phyloP scores from a whole-genome alignment of 2,797 vertebrate species.

The Nannoperca australis region DNA sequence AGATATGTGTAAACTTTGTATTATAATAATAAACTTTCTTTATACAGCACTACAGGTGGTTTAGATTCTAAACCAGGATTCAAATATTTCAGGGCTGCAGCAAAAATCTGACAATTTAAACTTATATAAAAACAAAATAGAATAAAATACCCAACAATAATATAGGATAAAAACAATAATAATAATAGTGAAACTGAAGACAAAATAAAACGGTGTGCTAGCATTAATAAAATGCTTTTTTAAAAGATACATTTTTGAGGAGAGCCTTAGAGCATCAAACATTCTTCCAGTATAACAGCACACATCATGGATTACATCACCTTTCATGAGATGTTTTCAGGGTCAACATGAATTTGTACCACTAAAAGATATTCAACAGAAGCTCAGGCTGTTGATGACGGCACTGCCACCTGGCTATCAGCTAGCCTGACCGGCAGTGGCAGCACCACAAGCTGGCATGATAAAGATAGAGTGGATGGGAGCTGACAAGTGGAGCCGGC shows the following conservation, averaged over 20 bases:
- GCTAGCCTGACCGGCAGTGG: constrained; percentile 55
- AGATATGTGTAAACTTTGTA: background rate
- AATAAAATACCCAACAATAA: background rate
- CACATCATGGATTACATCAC: constrained; percentile 11
- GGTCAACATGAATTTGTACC: constrained; percentile 27
- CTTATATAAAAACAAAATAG: background rate
- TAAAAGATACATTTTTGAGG: background rate
- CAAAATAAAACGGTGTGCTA: background rate
- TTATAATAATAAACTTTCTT: background rate
- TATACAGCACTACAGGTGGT: background rate
- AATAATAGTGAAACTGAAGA: too few species aligned
- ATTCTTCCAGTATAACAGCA: background rate
- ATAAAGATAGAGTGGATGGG: constrained; percentile 61
- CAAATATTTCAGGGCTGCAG: background rate
- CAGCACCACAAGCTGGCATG: constrained; percentile 39
- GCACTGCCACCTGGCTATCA: constrained; percentile 48
- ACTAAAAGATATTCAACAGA: constrained; percentile 3
- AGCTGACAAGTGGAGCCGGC: constrained; percentile 62
- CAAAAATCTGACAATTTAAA: background rate
- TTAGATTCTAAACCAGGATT: background rate
- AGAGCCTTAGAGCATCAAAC: background rate
- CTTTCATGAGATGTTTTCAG: constrained; percentile 11
- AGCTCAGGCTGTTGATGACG: constrained; percentile 40
- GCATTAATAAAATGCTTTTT: background rate
- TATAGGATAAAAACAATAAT: background rate